Base-by-base conservation (phyloP, 2,888 invertebrate genomes). In the Hipparchia sbordonii region DNA sequence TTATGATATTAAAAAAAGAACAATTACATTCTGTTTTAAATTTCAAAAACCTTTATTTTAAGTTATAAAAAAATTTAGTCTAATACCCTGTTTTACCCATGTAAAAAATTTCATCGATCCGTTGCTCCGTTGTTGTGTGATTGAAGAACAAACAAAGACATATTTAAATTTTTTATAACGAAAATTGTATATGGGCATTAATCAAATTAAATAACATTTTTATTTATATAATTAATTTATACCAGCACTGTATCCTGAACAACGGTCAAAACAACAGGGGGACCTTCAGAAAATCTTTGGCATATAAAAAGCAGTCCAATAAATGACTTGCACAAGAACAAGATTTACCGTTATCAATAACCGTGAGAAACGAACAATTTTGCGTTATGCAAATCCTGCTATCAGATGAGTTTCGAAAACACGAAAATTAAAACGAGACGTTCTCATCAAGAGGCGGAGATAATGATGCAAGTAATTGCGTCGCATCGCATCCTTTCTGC, bases 381-480 rank as follows among this genome's bases (percentile, higher is more conserved):
- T 69, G 51, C 59, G 33, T 66, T 57, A 71, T 74, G 72, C 72
- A 72, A 72, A 75, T 74, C 69, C 67, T 75, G 76, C 66, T 74
- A 75, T 75, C 75, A 75, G 77, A 76, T 76, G 74, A 74, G 72
- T 74, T 72, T 71, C 74, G 70, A 79, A 79, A 76, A 74, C 67
- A 74, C 67, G 76, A 77, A 79, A 78, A 79, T 80, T 80, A 77
- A 82, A 81, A 80, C 77, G 77, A 80, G 77, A 79, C 72, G 74
- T 79, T 79, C 79, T 80, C 79, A 78, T 80, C 79, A 79, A 72
- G 77, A 77, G 72, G 68, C 77, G 72, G 73, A 77, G 73, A 74
- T 79, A 81, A 82, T 81, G 79, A 79, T 79, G 79, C 79, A 77
- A 72, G 79, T 83, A 85, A 86, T 85, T 83, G 80, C 78, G 81